Conservation (phyloP, 2,797 vertebrate species). For the Scyliorhinus canicula region DNA sequence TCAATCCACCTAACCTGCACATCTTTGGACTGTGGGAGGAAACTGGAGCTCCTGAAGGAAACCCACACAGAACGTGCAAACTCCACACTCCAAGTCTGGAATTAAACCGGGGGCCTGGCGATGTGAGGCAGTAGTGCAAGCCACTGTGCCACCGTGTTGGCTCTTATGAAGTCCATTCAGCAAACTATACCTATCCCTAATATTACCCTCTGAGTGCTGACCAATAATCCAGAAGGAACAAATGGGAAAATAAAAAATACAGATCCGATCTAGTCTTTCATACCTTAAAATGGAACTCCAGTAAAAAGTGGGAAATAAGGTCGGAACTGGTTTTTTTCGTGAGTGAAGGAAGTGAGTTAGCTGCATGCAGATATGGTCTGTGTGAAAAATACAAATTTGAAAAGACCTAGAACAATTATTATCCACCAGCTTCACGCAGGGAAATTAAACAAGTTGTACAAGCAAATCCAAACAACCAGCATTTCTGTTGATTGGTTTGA, state of each 20-base stretch:
- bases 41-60: too few relatives aligned
- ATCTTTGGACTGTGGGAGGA: too few relatives aligned
- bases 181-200: background rate
- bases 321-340: too few relatives aligned
- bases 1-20: too few relatives aligned
- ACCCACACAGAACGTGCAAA: too few relatives aligned
- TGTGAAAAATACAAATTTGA: background rate
- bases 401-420: background rate
- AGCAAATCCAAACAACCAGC: background rate
- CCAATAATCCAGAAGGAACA: background rate
- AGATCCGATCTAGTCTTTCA: too few relatives aligned
- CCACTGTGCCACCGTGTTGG: too few relatives aligned
- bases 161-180: background rate
- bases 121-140: too few relatives aligned
- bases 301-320: background rate
- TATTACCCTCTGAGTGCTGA: background rate
- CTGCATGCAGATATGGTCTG: background rate
- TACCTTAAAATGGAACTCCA: too few relatives aligned
- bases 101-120: too few relatives aligned
- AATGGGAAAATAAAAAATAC: too few relatives aligned
- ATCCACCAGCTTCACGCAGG: background rate
- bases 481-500: background rate
- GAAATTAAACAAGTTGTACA: background rate
- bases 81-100: too few relatives aligned
- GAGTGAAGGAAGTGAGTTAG: background rate